phyloP scores from a whole-genome alignment of 1,140 invertebrate species.

The Formica exsecta region DNA sequence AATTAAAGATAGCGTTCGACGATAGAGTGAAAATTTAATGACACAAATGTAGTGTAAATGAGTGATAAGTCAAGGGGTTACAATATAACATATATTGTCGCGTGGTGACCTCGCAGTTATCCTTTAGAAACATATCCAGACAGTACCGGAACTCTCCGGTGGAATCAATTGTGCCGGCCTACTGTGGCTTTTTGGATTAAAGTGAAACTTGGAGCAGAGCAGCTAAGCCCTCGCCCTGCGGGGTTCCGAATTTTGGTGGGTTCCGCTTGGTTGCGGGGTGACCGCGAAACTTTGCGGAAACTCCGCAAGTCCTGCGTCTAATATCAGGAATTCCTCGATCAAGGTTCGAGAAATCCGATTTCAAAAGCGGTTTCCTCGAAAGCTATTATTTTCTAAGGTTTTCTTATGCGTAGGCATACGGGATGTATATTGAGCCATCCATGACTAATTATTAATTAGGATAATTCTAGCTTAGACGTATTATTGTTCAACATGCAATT shows the following conservation, averaged over 20 bases:
- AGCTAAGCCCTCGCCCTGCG: conserved; percentile 81
- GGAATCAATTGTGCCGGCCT: conserved; percentile 85
- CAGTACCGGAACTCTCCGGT: conserved; percentile 66
- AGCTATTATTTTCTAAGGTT: not conserved
- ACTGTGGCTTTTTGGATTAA: conserved; percentile 86
- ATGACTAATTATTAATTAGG: not conserved
- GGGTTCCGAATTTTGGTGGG: conserved; percentile 81
- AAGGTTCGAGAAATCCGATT: conserved; percentile 40
- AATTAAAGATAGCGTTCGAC: not conserved
- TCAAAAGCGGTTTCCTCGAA: not conserved
- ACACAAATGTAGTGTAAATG: not conserved
- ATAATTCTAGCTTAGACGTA: not conserved
- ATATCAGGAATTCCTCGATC: conserved; percentile 18
- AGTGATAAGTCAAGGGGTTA: conserved; percentile 8
- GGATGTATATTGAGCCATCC: not conserved
- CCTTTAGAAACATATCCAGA: conserved; percentile 52
- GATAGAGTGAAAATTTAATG: not conserved
- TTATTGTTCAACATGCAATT: not conserved
- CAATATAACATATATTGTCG: conserved; percentile 18
- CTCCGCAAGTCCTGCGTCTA: conserved; percentile 48
- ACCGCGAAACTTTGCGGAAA: conserved; percentile 74
- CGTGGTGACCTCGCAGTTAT: conserved; percentile 11
- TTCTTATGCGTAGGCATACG: not conserved
- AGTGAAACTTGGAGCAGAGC: conserved; percentile 83
- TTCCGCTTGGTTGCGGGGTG: conserved; percentile 49